Conservation (phyloP, 2,888 invertebrate species). For the Lycocerus yunnanus region DNA sequence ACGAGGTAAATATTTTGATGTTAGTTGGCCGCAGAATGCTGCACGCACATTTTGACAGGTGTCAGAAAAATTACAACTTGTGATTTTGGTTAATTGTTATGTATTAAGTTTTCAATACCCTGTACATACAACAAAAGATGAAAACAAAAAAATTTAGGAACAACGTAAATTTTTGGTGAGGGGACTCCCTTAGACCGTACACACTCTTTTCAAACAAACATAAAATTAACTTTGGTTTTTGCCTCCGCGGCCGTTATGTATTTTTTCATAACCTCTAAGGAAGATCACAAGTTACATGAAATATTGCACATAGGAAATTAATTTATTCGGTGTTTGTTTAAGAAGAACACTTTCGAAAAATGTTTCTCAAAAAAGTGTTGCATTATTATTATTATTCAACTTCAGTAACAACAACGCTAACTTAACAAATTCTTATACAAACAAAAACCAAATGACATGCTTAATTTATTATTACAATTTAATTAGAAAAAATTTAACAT, state of each 20-base stretch:
- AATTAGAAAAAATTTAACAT: slow-evolving; percentile 12
- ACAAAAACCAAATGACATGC: slow-evolving; percentile 24
- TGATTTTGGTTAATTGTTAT: background rate
- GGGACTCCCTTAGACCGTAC: background rate
- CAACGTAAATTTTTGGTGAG: background rate
- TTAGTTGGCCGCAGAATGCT: background rate
- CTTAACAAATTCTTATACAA: slow-evolving; percentile 25
- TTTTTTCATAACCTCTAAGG: background rate
- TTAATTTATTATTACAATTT: slow-evolving; percentile 19
- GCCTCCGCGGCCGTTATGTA: background rate
- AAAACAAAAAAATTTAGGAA: background rate
- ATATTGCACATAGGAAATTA: background rate
- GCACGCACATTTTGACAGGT: background rate
- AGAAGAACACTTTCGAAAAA: background rate
- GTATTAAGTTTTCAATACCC: background rate
- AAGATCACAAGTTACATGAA: background rate
- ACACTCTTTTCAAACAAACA: background rate
- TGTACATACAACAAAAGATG: background rate
- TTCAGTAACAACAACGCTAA: slow-evolving; percentile 32
- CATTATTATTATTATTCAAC: slow-evolving; percentile 23
- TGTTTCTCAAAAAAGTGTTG: background rate
- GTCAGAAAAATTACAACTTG: background rate
- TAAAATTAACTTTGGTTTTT: background rate
- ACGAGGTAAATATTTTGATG: no score
- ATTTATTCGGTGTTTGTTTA: background rate